A percentile compares a stretch with the other conserved stretches of the same genome.
Evolutionary conservation across 2,888 invertebrate species (phyloP).

Genomic region (Synergus japonicus): DNA sequence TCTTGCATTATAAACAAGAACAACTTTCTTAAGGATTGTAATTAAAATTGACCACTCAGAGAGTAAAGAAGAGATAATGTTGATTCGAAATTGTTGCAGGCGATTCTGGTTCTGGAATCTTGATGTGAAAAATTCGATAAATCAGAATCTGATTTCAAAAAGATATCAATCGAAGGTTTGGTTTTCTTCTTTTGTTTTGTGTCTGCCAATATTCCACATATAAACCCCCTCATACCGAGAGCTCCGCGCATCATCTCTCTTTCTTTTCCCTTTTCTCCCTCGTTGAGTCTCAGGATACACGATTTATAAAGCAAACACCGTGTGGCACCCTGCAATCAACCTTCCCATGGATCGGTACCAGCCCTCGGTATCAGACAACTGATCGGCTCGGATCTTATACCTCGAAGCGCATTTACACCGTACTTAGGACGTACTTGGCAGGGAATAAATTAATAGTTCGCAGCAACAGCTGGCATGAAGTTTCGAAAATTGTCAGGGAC

Average conservation of each 20-base stretch:
- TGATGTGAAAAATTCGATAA: conserved; percentile 61
- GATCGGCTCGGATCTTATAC: conserved; percentile 65
- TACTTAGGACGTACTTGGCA: conserved; percentile 72
- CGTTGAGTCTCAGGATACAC: conserved; percentile 59
- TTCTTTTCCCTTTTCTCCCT: conserved; percentile 49
- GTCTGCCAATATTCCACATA: conserved; percentile 41
- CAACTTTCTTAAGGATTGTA: background rate
- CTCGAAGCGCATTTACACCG: conserved; percentile 73
- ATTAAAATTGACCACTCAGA: background rate
- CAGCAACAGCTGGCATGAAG: conserved; percentile 64
- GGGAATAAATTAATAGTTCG: conserved; percentile 75
- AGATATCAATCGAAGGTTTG: conserved; percentile 67
- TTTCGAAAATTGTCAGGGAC: conserved; percentile 63
- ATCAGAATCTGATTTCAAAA: conserved; percentile 69
- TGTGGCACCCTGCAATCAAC: conserved; percentile 74
- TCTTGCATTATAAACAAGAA: background rate
- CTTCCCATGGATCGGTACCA: conserved; percentile 68
- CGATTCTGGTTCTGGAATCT: background rate
- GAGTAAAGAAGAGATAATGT: background rate
- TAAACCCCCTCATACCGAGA: conserved; percentile 15
- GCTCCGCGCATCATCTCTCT: conserved; percentile 34
- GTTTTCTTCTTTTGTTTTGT: conserved; percentile 32
- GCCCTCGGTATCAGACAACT: conserved; percentile 61
- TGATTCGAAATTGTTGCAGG: background rate
- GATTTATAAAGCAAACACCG: conserved; percentile 77